Evolutionary conservation across 2,797 vertebrate species (phyloP).

Genomic region (Esox lucius): DNA sequence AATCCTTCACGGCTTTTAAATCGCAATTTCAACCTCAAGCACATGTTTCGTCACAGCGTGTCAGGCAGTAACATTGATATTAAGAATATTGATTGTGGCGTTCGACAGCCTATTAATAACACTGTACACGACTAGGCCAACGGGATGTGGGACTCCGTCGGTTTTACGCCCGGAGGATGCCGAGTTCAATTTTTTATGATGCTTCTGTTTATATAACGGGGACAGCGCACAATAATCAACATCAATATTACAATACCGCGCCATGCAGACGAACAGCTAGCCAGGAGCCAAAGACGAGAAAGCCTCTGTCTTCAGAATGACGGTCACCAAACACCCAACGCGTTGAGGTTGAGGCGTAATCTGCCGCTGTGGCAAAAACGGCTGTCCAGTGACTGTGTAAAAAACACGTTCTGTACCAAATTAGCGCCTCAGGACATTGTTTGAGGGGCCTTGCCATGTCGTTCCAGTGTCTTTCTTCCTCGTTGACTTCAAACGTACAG

Average conservation of each 20-base stretch:
- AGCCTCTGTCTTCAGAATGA: not conserved
- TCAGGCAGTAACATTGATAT: constrained; percentile 55
- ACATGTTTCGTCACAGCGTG: constrained; percentile 52
- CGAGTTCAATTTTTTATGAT: not conserved
- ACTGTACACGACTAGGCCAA: constrained; percentile 36
- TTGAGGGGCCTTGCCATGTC: too few relatives aligned
- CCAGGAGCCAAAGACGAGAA: not conserved
- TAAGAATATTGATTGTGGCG: constrained; percentile 52
- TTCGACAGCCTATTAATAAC: constrained; percentile 51
- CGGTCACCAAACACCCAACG: not conserved
- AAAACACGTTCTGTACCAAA: not conserved
- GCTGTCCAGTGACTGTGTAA: not conserved
- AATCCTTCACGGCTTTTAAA: constrained; percentile 45
- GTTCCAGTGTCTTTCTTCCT: not conserved
- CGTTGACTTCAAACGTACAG: not conserved
- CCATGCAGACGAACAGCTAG: too few relatives aligned
- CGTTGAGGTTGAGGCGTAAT: not conserved
- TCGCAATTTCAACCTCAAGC: constrained; percentile 45
- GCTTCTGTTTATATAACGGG: too few relatives aligned
- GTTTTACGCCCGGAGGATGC: not conserved
- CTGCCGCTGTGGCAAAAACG: not conserved
- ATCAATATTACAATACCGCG: too few relatives aligned
- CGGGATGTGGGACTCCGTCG: constrained; percentile 5
- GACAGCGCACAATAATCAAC: too few relatives aligned
- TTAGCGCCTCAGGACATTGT: not conserved